phyloP scores from a whole-genome alignment of 2,888 invertebrate species.

The Baronia brevicornis region DNA sequence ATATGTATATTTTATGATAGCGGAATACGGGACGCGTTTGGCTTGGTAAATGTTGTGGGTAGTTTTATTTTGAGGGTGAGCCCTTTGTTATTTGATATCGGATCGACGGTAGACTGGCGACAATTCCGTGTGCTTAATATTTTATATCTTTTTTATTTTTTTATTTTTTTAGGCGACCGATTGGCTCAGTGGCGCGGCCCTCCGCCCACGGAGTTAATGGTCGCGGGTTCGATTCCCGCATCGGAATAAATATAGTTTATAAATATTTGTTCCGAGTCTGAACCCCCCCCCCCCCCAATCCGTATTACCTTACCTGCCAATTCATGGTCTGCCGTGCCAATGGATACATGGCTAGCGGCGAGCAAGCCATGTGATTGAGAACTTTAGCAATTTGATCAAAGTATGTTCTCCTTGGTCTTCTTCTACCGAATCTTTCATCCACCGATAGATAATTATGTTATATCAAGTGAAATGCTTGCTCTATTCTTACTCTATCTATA shows the following conservation, averaged over 20 bases:
- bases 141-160: slow-evolving; percentile 2
- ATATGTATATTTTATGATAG: slow-evolving; percentile 53
- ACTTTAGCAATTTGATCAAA: no score
- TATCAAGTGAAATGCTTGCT: no score
- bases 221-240: no score
- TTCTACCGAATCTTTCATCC: no score
- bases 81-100: slow-evolving; percentile 20
- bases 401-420: no score
- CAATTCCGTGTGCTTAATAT: slow-evolving; percentile 7
- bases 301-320: no score
- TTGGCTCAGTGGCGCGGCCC: neutral
- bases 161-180: neutral
- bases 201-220: neutral
- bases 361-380: no score
- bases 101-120: slow-evolving; percentile 16
- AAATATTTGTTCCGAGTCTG: neutral
- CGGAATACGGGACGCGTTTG: slow-evolving; percentile 38
- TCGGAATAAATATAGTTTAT: neutral
- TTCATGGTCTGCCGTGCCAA: no score
- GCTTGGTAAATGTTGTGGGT: slow-evolving; percentile 41
- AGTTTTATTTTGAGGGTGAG: slow-evolving; percentile 25
- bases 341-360: no score
- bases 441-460: no score
- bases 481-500: no score
- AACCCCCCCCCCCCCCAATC: no score